Conservation (phyloP, 2,797 vertebrate species). For the Buphagus erythrorhynchus region DNA sequence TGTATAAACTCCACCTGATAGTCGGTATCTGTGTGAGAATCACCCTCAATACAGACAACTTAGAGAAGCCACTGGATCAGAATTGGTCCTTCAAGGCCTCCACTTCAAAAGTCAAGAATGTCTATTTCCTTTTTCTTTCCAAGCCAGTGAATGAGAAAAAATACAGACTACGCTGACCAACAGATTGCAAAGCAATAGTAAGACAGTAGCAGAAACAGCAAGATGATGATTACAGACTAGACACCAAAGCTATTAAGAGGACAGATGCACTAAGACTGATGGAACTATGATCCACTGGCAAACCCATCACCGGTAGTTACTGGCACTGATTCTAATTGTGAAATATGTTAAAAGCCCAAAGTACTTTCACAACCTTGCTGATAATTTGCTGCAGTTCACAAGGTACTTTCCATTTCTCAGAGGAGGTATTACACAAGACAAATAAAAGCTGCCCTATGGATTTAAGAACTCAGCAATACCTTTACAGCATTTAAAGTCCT, state of each 20-base stretch:
- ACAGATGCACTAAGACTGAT: background rate
- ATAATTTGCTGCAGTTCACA: background rate
- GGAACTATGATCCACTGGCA: background rate
- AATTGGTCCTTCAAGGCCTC: background rate
- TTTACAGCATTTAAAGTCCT: background rate
- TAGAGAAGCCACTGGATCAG: background rate
- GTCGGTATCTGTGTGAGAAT: background rate
- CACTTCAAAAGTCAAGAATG: background rate
- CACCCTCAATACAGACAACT: background rate
- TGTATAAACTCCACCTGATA: background rate
- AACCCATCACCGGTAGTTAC: background rate
- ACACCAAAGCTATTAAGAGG: background rate
- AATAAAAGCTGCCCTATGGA: background rate
- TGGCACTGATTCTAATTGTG: background rate
- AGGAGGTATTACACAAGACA: constrained; percentile 2
- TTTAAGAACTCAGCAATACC: background rate
- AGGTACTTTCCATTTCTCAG: constrained; percentile 28
- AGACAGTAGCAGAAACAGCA: background rate
- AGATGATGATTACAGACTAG: background rate
- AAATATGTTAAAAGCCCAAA: background rate
- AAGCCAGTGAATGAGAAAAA: background rate
- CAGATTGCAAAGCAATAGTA: background rate
- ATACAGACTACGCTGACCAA: background rate
- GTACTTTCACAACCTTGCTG: background rate
- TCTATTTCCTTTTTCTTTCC: background rate